Evolutionary conservation across 2,888 invertebrate species (phyloP), one percentile per base, ranked within the genome.

Genomic region (Dermolepida albohirtum): DNA sequence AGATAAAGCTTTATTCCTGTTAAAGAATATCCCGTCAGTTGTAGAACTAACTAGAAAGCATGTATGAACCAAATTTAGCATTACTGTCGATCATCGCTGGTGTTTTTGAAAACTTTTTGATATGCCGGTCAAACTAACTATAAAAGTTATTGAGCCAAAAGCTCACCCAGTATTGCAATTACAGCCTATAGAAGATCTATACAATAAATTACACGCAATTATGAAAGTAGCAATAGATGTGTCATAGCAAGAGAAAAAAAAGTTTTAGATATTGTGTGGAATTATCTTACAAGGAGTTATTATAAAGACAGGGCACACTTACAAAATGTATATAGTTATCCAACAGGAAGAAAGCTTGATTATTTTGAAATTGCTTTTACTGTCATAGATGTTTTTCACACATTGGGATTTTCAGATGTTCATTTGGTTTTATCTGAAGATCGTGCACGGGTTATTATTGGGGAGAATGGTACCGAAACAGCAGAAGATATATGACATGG

Each of bases 331-430:
- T 97, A 95, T 83, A 96, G 95, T 82, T 97, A 96, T 84, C 86
- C 97, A 75, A 96, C 95, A 65, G 95, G 93, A 29, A 96, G 94
- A 81, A 97, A 97, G 81, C 85, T 98, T 74, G 97, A 98, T 82
- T 96, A 96, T 83, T 97, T 97, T 84, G 97, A 97, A 70, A 95
- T 97, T n/a, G 96, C 97, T 0, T 92, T 96, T 83, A 96, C 96
- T 22, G 96, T 97, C 12, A 96, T 97, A 1, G 96, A 97, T 11
- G 97, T 95, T 0, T 97, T 96, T 83, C 97, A 97, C 83, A 89
- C 93, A 6, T 85, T 97, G 51, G 96, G 95, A 1, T 95, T 92
- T 81, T 88, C 89, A 72, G 97, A 97, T 85, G 97, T 97, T 2
- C 96, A 96, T 81, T 85, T 97, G 67, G 95, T 96, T 1, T 86